A percentile compares a stretch with the other conserved stretches of the same genome.
phyloP scores from a whole-genome alignment of 2,888 invertebrate genomes.

The Tuberolachnus salignus region DNA sequence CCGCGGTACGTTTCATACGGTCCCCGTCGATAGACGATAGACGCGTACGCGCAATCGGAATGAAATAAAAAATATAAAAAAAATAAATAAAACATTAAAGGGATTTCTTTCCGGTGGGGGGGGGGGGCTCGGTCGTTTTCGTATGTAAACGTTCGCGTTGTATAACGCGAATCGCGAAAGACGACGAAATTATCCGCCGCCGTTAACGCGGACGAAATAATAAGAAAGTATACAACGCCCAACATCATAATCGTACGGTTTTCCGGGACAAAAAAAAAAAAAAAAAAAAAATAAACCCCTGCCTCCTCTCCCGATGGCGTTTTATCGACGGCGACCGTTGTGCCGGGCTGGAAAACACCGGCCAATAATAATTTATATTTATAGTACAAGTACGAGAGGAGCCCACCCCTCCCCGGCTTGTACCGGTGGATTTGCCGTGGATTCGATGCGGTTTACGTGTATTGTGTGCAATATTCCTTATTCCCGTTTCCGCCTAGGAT shows the following conservation, averaged over 20 bases:
- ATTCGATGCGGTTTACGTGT: conserved; percentile 13
- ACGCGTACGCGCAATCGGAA: conserved; percentile 10
- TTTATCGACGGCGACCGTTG: conserved; percentile 2
- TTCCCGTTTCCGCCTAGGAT: conserved; percentile 5
- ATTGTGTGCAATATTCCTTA: conserved; percentile 17
- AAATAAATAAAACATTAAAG: conserved; percentile 36
- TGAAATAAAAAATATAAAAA: no score
- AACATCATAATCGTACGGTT: not conserved
- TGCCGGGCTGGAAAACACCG: not conserved
- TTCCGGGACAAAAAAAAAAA: not conserved
- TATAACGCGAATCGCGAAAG: not conserved
- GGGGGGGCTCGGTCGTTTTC: not conserved
- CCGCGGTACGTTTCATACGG: not conserved
- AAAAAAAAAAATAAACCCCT: conserved; percentile 7
- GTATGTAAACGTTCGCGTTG: conserved; percentile 13
- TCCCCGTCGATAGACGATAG: no score
- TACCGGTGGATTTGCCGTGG: conserved; percentile 15
- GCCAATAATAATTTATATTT: no score
- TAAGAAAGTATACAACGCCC: not conserved
- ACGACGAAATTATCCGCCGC: no score
- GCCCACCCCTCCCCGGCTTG: no score
- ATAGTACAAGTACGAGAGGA: no score
- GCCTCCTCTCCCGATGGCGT: no score
- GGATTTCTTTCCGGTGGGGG: conserved; percentile 14
- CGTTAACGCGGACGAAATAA: no score